Base-by-base conservation (phyloP, 2,113 vertebrate genomes). In the Tympanuchus pallidicinctus region DNA sequence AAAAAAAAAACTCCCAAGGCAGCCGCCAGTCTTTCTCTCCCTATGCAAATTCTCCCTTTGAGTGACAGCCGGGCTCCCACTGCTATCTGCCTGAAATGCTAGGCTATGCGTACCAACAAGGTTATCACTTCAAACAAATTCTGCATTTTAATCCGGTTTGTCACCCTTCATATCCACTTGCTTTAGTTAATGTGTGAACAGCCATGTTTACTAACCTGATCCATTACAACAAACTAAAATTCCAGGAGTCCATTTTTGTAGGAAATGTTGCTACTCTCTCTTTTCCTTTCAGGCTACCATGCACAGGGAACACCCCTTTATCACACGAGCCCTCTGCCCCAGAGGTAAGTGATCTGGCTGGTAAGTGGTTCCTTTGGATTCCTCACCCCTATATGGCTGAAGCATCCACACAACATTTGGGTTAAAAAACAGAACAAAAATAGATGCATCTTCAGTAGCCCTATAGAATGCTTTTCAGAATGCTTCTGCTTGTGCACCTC, bases 91-190 rank as follows among this genome's bases (percentile, higher is more conserved):
- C 45, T 16, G 25, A 95, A 88, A 52, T 48, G 13, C 32, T 66
- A 92, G 52, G 60, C 27, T 65, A 28, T 2, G 43, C 38, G 84
- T 42, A 91, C 69, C 47, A 82, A 47, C 74, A 63, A 88, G 57
- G 67, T 74, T 92, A 92, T 67, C 65, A 48, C 65, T 93, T 25
- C 61, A 42, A 19, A 22, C 83, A 77, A 86, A 38, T 48, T 60
- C 64, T 82, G 60, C 67, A 89, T 81, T 95, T 96, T 92, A 96
- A 91, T 93, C 66, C 67, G 43, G 54, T 57, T 82, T 82, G 56
- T 88, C 89, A 92, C 84, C 65, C 64, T 92, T 81, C 72, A 67
- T 43, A 90, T 36, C 18, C 5, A 2, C 59, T 90, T 76, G 64
- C 63, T 82, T 42, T 52, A 69, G 66, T 38, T 86, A 82, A 86